Conservation (phyloP, 2,888 invertebrate genomes). For the Spilosoma lubricipeda region DNA sequence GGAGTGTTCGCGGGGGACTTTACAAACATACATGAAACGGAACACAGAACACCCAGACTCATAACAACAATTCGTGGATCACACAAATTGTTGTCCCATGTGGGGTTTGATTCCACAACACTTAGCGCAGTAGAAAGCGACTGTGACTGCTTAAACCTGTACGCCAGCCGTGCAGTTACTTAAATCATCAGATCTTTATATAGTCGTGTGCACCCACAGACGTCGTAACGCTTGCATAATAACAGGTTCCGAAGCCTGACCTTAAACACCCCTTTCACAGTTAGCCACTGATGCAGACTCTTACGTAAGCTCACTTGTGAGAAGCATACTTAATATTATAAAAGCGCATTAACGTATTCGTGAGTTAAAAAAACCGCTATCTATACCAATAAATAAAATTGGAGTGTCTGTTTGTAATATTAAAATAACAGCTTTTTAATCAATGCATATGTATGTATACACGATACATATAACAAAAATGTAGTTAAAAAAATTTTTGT, state of each 20-base stretch:
- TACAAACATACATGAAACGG: not conserved
- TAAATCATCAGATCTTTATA: not conserved
- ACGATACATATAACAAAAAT: too few relatives aligned
- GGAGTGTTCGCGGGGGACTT: too few relatives aligned
- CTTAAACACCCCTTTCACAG: constrained; percentile 29
- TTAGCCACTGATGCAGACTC: constrained; percentile 12
- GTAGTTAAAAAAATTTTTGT: too few relatives aligned
- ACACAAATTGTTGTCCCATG: too few relatives aligned
- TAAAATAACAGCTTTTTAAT: too few relatives aligned
- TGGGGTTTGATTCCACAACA: too few relatives aligned
- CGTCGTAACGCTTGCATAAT: constrained; percentile 22
- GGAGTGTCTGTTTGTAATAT: too few relatives aligned
- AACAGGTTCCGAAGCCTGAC: constrained; percentile 22
- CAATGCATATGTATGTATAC: too few relatives aligned
- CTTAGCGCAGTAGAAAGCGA: too few relatives aligned
- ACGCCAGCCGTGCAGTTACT: not conserved
- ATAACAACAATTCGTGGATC: too few relatives aligned
- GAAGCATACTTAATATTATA: constrained; percentile 4
- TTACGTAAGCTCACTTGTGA: constrained; percentile 31
- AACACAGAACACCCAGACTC: too few relatives aligned
- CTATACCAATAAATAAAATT: too few relatives aligned
- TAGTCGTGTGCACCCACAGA: not conserved
- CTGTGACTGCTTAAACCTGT: not conserved
- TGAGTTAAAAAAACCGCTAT: not conserved
- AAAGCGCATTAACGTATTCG: not conserved